A percentile compares a stretch with the other conserved stretches of the same genome.
These are phyloP conservation scores for Neotoma lepida DNA, from an alignment of 2,113 vertebrate species.

Conservation along the genomic window DNA sequence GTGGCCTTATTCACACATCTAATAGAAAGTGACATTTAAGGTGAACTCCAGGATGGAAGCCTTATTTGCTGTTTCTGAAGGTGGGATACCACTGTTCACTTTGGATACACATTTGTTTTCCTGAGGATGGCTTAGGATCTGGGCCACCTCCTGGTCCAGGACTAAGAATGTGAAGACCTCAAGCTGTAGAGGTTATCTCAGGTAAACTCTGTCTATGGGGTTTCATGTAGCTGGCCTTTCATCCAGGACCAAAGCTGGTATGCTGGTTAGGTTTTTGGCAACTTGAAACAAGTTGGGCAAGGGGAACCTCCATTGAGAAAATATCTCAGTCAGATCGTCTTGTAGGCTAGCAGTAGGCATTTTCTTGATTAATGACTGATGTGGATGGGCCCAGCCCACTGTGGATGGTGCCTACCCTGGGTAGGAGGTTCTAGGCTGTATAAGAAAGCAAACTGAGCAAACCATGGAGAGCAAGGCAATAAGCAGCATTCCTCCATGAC, in stretches of 20 bases:
- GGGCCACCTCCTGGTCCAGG: neutral
- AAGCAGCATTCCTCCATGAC: neutral
- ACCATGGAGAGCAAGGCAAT: neutral
- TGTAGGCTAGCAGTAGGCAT: neutral
- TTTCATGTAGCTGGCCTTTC: neutral
- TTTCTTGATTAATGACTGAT: neutral
- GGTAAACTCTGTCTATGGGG: neutral
- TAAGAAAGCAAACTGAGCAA: neutral
- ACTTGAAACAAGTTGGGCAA: neutral
- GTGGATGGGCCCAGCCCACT: neutral
- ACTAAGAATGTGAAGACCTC: neutral
- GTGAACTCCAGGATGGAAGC: neutral
- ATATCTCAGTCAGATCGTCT: neutral
- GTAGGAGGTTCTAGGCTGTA: neutral
- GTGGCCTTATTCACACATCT: neutral
- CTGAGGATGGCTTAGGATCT: neutral
- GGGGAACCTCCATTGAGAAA: neutral
- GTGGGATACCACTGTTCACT: fast-evolving
- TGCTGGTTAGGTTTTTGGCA: neutral
- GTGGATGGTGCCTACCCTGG: neutral
- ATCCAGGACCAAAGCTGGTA: neutral
- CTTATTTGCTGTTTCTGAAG: neutral
- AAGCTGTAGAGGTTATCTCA: neutral
- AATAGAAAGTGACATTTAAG: neutral
- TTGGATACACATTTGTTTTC: neutral